phyloP scores from a whole-genome alignment of 2,888 invertebrate genomes.

The Latrodectus elegans region DNA sequence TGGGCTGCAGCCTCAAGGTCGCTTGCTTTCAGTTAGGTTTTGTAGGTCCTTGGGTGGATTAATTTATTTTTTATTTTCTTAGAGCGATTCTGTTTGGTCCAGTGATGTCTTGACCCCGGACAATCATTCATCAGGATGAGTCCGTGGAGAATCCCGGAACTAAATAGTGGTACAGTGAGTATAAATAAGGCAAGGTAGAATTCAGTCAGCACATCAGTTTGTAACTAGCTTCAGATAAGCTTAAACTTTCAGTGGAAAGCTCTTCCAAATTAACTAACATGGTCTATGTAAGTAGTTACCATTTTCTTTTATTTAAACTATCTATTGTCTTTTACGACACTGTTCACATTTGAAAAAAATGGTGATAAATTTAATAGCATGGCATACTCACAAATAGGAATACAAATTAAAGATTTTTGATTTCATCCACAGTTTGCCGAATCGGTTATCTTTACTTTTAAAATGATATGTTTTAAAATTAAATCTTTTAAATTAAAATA shows the following conservation, averaged over 20 bases:
- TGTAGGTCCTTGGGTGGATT: conserved; percentile 22
- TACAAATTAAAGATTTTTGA: no score
- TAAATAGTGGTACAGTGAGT: neutral
- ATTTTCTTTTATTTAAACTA: neutral
- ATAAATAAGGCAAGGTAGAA: conserved; percentile 17
- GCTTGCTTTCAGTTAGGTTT: neutral
- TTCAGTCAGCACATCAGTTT: neutral
- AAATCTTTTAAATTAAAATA: no score
- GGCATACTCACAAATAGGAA: no score
- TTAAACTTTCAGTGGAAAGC: neutral
- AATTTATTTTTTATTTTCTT: conserved; percentile 26
- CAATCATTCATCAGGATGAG: conserved; percentile 24
- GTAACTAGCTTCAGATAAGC: neutral
- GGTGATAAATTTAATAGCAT: no score
- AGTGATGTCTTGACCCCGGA: conserved; percentile 31
- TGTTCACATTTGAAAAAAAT: no score
- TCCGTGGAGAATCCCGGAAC: conserved; percentile 13
- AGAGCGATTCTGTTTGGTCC: conserved; percentile 16
- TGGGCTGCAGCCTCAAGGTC: conserved; percentile 30
- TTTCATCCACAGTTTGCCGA: no score
- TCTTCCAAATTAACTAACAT: conserved; percentile 1
- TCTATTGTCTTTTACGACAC: no score
- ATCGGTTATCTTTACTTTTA: no score
- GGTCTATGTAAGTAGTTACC: conserved; percentile 19
- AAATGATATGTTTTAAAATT: no score